Evolutionary conservation across 2,888 invertebrate species (phyloP).

Genomic region (Aphrophora alni): DNA sequence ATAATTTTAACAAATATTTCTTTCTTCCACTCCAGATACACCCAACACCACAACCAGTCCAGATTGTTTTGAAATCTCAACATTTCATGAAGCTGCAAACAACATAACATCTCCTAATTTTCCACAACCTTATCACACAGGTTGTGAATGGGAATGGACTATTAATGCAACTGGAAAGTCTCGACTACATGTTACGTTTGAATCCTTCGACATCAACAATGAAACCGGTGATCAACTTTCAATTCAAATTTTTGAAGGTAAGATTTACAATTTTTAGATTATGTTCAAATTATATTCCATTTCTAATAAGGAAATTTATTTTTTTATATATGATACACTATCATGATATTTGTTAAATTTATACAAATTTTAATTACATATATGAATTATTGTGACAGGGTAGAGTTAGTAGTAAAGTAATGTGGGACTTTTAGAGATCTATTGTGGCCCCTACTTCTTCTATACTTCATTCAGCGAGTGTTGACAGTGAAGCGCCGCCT

Average conservation of each 20-base stretch:
- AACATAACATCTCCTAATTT: not conserved
- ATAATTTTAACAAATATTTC: not conserved
- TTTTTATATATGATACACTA: no score
- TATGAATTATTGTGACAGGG: no score
- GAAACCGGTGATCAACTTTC: not conserved
- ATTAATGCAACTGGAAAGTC: not conserved
- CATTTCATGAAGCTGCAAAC: not conserved
- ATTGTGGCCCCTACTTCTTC: no score
- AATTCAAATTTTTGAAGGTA: conserved; percentile 1
- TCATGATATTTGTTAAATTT: no score
- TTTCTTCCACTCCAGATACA: not conserved
- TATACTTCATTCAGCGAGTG: no score
- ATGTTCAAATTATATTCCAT: no score
- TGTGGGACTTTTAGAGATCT: no score
- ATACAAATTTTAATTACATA: no score
- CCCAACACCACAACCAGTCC: not conserved
- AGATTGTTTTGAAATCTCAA: not conserved
- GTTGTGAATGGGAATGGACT: not conserved
- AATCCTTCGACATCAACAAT: not conserved
- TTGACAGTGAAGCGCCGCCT: no score
- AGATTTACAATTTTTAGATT: not conserved
- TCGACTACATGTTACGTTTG: not conserved
- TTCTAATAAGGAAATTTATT: no score
- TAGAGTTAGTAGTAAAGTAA: no score
- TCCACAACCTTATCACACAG: not conserved